Evolutionary conservation across 2,797 vertebrate species (phyloP), one percentile per base, ranked within the genome.

Genomic region (Tauraco hartlaubi): DNA sequence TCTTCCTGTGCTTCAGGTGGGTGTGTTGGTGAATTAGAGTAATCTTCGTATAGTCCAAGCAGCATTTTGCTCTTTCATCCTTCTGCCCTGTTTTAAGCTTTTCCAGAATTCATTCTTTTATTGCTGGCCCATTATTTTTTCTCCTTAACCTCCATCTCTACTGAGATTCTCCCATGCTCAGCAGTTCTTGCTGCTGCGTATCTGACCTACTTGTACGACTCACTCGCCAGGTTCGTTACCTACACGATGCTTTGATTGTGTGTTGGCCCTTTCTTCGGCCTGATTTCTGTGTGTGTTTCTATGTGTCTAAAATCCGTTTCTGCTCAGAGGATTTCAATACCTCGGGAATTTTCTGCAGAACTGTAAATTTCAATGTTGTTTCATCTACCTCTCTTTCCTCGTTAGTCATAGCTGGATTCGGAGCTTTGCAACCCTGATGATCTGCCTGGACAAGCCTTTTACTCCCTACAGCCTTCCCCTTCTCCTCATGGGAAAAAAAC

Each of bases 151-250:
- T 20, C 33, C 11, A 92, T 76, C 51, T 80, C 72, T 88, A 64
- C 52, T 7, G 64, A 75, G 66, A 82, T 96, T 97, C 92, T 88
- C 41, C 62, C 12, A 15, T 66, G 79, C 80, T 97, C 92, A 96
- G 96, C 76, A 72, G 9, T 94, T 97, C 88, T 90, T 1, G 3
- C 85, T 71, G 80, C 61, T 92, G 73, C 5, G 2, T 92, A 63
- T 92, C 92, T 97, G 92, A 96, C 90, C 92, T 90, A 78, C 92
- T 95, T 97, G 93, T 88, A 48, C 3, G 25, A 55, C 61, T 73
- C 64, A 76, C 56, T 81, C 12, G 2, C 82, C 29, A 25, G 28
- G 5, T 76, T 87, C 55, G 25, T 87, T 89, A 59, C 91, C 12
- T 20, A 71, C 71, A 22, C 2, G 9, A 7, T 49, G 8, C 46